phyloP scores from a whole-genome alignment of 2,888 invertebrate genomes.

The Druceiella hillmani region DNA sequence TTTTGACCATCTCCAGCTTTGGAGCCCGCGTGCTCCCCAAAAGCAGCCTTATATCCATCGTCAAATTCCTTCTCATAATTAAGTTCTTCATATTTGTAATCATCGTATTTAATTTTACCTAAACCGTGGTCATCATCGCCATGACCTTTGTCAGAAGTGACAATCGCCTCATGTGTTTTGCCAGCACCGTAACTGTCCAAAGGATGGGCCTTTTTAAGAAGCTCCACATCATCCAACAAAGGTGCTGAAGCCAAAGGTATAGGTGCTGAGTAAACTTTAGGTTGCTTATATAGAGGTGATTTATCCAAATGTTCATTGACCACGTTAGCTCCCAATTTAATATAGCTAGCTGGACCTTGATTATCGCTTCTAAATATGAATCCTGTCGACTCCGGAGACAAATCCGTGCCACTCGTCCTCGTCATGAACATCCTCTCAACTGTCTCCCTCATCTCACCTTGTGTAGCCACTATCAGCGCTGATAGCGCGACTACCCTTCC shows the following conservation, averaged over 20 bases:
- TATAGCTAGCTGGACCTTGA: conserved; percentile 43
- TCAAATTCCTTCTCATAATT: too few relatives aligned
- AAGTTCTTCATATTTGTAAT: too few relatives aligned
- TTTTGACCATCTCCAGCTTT: background rate
- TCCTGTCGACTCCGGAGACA: conserved; percentile 54
- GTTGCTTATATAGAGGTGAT: conserved; percentile 33
- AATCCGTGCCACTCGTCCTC: conserved; percentile 51
- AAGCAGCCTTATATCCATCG: too few relatives aligned
- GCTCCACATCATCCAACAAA: too few relatives aligned
- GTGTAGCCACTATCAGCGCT: conserved; percentile 28
- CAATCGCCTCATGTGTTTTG: too few relatives aligned
- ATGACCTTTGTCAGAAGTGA: too few relatives aligned
- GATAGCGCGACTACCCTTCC: too few relatives aligned
- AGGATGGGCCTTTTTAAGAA: too few relatives aligned
- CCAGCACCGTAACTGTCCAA: too few relatives aligned
- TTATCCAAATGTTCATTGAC: conserved; percentile 37
- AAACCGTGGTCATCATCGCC: too few relatives aligned
- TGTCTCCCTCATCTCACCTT: conserved; percentile 41
- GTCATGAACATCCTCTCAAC: conserved; percentile 51
- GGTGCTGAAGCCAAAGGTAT: conserved; percentile 32
- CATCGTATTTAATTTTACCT: too few relatives aligned
- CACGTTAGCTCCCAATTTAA: conserved; percentile 43
- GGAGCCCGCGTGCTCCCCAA: background rate
- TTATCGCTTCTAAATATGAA: conserved; percentile 51
- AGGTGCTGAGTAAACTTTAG: conserved; percentile 36